Percentiles rank a stretch among this genome's conserved stretches.
Conservation (phyloP, 2,797 vertebrate species). For the Hyperoplus immaculatus region DNA sequence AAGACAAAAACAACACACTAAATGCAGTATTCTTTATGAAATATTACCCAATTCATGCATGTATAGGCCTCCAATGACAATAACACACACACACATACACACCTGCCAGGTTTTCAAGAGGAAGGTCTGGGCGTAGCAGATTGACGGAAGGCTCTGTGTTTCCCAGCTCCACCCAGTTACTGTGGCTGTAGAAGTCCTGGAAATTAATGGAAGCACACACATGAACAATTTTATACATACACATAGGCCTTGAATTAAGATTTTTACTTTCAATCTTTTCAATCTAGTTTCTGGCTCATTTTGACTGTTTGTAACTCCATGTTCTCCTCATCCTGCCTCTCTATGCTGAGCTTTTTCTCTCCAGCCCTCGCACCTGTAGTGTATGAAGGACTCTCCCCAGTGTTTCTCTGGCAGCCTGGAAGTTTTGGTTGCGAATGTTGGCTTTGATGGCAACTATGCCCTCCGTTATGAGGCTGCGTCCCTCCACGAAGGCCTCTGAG, state of each 20-base stretch:
- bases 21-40: background rate
- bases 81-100: constrained; percentile 21
- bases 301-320: background rate
- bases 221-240: background rate
- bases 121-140: constrained; percentile 75
- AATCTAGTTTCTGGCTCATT: background rate
- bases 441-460: constrained; percentile 76
- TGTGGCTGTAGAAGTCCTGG: constrained; percentile 88
- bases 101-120: constrained; percentile 79
- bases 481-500: constrained; percentile 79
- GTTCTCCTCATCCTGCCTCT: background rate
- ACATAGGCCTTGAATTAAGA: background rate
- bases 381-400: constrained; percentile 82
- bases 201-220: constrained; percentile 17
- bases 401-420: constrained; percentile 79
- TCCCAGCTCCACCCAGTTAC: constrained; percentile 86
- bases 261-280: background rate
- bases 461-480: constrained; percentile 73
- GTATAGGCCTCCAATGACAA: background rate
- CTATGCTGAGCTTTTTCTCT: background rate
- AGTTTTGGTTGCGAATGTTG: constrained; percentile 73
- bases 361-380: constrained; percentile 75
- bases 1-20: background rate
- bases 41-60: background rate
- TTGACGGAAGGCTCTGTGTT: constrained; percentile 71